Evolutionary conservation across 2,113 vertebrate species (phyloP).

Genomic region (Australoheros scitulus): DNA sequence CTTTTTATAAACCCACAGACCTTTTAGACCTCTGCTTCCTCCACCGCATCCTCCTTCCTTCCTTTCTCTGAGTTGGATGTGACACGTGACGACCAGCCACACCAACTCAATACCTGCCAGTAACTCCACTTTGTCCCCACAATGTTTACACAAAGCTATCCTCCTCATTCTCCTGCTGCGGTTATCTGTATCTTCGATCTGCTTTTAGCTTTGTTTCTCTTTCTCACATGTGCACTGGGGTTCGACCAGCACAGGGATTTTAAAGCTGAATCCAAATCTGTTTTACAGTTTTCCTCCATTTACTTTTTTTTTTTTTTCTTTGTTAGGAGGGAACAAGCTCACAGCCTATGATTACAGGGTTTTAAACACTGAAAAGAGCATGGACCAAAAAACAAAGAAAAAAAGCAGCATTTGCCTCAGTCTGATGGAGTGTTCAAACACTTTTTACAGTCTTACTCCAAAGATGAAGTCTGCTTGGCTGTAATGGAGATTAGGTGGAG

Average conservation of each 20-base stretch:
- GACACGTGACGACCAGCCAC: background rate
- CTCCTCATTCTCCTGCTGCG: background rate
- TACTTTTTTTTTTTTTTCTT: background rate
- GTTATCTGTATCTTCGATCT: background rate
- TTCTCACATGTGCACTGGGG: background rate
- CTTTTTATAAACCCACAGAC: background rate
- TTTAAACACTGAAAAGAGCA: background rate
- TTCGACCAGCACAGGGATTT: constrained; percentile 21
- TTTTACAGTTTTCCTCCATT: background rate
- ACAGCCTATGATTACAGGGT: background rate
- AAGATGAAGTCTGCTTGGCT: background rate
- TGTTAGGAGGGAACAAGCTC: background rate
- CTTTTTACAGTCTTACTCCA: constrained; percentile 5
- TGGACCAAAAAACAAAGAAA: no score
- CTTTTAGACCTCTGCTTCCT: background rate
- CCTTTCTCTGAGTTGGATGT: constrained; percentile 18
- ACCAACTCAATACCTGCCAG: constrained; percentile 37
- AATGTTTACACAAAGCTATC: constrained; percentile 10
- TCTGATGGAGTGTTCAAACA: background rate
- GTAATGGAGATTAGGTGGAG: background rate
- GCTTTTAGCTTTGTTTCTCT: background rate
- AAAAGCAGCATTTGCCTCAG: background rate
- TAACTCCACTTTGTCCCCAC: background rate
- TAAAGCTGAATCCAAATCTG: background rate
- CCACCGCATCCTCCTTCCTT: background rate